A percentile compares a stretch with the other conserved stretches of the same genome.
These are phyloP conservation scores for Pelochelys cantorii DNA, from an alignment of 2,797 vertebrate species.

Conservation along the genomic window DNA sequence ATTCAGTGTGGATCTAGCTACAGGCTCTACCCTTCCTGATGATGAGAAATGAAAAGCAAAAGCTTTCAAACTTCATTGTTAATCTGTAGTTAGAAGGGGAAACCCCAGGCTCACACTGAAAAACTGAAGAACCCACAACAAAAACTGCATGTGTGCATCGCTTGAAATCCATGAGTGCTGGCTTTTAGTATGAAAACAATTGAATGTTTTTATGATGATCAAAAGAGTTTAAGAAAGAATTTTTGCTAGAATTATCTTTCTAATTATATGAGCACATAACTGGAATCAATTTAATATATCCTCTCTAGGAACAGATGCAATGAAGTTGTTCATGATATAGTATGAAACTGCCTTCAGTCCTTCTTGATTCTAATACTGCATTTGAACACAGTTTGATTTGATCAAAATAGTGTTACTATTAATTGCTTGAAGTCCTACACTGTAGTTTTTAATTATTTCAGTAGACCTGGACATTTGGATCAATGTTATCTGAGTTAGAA, in stretches of 20 bases:
- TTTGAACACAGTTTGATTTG: not conserved
- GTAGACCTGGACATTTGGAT: not conserved
- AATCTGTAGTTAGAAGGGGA: not conserved
- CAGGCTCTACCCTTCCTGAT: not conserved
- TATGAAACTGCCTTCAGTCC: not conserved
- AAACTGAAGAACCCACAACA: not conserved
- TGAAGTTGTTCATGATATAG: not conserved
- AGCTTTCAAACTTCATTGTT: not conserved
- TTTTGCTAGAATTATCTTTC: constrained; percentile 7
- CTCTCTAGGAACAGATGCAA: rapidly evolving
- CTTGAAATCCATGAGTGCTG: not conserved
- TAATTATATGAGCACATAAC: not conserved
- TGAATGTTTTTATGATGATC: not conserved
- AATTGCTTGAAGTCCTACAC: not conserved
- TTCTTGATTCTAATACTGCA: not conserved
- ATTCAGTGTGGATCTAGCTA: not conserved
- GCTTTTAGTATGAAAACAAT: not conserved
- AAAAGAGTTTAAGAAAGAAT: not conserved
- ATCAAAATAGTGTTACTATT: not conserved
- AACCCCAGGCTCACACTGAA: not conserved
- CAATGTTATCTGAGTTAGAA: not conserved
- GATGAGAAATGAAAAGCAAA: not conserved
- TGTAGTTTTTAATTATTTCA: not conserved
- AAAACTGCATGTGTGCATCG: not conserved
- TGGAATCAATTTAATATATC: not conserved